phyloP scores from a whole-genome alignment of 2,797 vertebrate species.

The Malacoraja senta region DNA sequence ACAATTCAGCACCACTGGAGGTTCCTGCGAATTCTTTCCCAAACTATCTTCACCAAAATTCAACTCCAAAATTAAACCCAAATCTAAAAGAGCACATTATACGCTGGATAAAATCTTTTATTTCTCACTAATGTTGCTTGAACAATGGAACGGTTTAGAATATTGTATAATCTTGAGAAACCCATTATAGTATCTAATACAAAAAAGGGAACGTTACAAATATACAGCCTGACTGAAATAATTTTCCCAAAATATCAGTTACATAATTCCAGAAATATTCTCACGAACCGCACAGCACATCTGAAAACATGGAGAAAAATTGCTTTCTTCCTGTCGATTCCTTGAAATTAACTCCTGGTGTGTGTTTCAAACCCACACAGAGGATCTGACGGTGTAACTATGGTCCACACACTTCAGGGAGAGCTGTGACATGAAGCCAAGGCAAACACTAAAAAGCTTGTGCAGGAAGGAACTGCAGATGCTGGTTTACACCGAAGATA shows the following conservation, averaged over 20 bases:
- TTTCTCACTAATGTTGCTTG: background rate
- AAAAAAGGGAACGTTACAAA: background rate
- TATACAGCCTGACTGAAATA: background rate
- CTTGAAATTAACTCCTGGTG: slow-evolving; percentile 22
- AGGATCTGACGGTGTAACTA: background rate
- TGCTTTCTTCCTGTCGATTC: slow-evolving; percentile 18
- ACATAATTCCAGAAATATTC: background rate
- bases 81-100: background rate
- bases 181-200: background rate
- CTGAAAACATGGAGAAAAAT: slow-evolving; percentile 25
- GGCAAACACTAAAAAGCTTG: background rate
- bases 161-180: background rate
- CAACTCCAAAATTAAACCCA: background rate
- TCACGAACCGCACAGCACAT: background rate
- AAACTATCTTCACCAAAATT: no score
- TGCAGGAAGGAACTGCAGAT: no score
- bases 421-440: slow-evolving; percentile 8
- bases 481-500: no score
- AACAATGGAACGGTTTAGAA: background rate
- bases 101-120: background rate
- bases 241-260: slow-evolving; percentile 25
- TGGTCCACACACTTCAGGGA: background rate
- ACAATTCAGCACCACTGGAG: background rate
- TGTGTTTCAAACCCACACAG: background rate
- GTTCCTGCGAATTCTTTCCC: background rate